Evolutionary conservation across 2,888 invertebrate genomes (phyloP), one percentile per base, ranked within the genome.

Genomic region (Cybosia mesomella): DNA sequence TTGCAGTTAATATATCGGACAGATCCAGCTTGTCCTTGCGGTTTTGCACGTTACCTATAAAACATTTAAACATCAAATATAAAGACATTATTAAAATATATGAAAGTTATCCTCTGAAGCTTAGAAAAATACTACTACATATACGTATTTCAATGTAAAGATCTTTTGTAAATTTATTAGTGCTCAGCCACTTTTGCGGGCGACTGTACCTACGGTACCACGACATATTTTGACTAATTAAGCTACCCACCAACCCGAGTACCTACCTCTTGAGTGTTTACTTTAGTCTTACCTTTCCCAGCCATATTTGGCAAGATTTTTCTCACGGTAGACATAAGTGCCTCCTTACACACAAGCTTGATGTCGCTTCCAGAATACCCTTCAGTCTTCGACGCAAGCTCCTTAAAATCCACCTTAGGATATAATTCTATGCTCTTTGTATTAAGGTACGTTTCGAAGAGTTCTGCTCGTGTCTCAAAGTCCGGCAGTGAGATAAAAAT

Each of bases 321-420:
- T 84, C 98, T 95, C 32, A 98, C 95, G 34, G 97, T 96, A 36
- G 95, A 94, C 98, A 99, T 98, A 68, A 97, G 96, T 0, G 98
- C 97, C 94, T 99, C 98, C 89, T 98, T 98, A 87, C 98, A 98
- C 39, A 98, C 96, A 75, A 97, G 92, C 83, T 97, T 97, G 62
- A 99, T 96, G 86, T 99, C 99, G 15, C 98, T 98, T 0, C 98
- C 98, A 0, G 98, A 98, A 87, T 98, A 99, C 5, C 97, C 96
- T 18, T 96, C 96, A 0, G 98, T 98, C 66, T 91, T 85, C 7
- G 87, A 79, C 0, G 96, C 95, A 76, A 97, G 82, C 43, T 91
- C 87, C 5, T 87, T 77, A 57, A 95, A 94, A 67, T 96, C 92
- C 5, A 90, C 83, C 22, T 92, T 86, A 0, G 91, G 85, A 9